Conservation (phyloP, 2,113 vertebrate species). For the Marmota monax region DNA sequence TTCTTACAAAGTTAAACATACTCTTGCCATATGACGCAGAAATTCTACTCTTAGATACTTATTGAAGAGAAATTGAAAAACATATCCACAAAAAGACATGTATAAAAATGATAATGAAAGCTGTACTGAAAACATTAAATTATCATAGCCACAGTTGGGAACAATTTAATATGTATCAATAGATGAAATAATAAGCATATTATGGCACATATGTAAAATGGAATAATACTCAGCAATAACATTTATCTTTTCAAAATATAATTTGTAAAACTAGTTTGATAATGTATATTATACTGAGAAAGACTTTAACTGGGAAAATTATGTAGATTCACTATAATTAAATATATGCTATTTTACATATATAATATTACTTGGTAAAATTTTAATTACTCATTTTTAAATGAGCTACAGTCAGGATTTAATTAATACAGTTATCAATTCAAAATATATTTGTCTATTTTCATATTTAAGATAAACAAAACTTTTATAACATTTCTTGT, state of each 20-base stretch:
- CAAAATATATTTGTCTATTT: neutral
- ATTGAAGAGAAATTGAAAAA: slow-evolving; percentile 26
- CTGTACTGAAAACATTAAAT: slow-evolving; percentile 9
- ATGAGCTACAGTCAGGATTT: neutral
- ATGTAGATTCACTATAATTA: neutral
- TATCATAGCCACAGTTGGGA: neutral
- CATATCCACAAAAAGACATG: neutral
- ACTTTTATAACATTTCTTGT: neutral
- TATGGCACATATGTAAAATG: neutral
- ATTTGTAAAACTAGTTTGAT: neutral
- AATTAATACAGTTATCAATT: neutral
- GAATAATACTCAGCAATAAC: neutral
- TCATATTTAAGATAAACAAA: slow-evolving; percentile 50
- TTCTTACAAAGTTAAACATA: slow-evolving; percentile 23
- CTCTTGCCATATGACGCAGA: neutral
- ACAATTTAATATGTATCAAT: neutral
- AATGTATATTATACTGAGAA: neutral
- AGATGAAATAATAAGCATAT: neutral
- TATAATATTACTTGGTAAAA: neutral
- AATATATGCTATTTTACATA: neutral
- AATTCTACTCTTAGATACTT: neutral
- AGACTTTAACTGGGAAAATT: neutral
- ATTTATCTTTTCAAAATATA: neutral
- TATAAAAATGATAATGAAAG: neutral
- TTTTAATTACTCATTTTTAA: slow-evolving; percentile 40